Percentiles rank a stretch among this genome's conserved stretches.
Conservation (phyloP, 64 coral and sea anemone genomes). For the Porites australiensis region DNA sequence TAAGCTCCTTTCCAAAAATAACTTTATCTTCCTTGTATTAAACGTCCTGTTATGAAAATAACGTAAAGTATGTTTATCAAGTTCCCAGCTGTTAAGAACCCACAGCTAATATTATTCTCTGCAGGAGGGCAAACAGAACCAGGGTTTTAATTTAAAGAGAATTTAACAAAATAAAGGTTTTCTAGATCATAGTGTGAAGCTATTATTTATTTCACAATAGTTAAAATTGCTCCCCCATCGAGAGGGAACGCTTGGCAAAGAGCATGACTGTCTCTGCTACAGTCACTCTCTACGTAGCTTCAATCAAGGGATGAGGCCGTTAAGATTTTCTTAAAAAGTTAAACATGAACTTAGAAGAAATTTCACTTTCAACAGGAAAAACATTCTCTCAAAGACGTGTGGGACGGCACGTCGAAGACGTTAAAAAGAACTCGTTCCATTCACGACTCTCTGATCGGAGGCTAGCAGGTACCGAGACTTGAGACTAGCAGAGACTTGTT, state of each 20-base stretch:
- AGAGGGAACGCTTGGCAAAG: not conserved
- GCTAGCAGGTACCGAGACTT: too few species aligned
- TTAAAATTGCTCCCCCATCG: conserved; percentile 31
- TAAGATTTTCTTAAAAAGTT: too few species aligned
- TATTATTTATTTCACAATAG: conserved; percentile 17
- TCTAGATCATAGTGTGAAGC: not conserved
- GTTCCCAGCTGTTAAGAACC: conserved; percentile 51
- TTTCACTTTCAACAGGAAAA: too few species aligned
- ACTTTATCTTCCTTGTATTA: conserved; percentile 1
- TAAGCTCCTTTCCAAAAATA: conserved; percentile 31
- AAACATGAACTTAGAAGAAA: too few species aligned
- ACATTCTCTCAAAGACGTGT: too few species aligned
- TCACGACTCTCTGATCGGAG: too few species aligned
- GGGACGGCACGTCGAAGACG: too few species aligned
- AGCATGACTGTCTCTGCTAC: conserved; percentile 1
- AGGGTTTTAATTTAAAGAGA: conserved; percentile 26
- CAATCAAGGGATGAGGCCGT: not conserved
- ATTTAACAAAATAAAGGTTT: conserved; percentile 12
- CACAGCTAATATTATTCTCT: conserved; percentile 42
- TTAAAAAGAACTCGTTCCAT: too few species aligned
- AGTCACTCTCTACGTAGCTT: not conserved
- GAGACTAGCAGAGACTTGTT: too few species aligned
- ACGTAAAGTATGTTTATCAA: conserved; percentile 18
- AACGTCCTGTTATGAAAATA: conserved; percentile 25
- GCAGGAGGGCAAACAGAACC: conserved; percentile 27